Evolutionary conservation across 2,888 invertebrate genomes (phyloP).

Genomic region (Microctonus aethiopoides): DNA sequence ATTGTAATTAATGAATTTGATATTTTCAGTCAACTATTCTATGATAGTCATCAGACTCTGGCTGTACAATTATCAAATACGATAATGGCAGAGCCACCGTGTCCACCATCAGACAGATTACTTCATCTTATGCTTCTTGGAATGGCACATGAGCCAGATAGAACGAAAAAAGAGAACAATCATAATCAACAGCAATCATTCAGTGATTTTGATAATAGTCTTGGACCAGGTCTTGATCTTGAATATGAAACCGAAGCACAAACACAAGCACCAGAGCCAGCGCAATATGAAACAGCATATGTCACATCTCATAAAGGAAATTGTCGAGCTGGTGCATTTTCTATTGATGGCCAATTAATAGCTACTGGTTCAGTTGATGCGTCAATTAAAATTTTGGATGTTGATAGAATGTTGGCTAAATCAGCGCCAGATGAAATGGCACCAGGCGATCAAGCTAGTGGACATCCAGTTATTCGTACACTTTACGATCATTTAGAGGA

Average conservation of each 20-base stretch:
- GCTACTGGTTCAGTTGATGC: constrained; percentile 99
- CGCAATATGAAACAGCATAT: constrained; percentile 97
- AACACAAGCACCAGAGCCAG: constrained; percentile 94
- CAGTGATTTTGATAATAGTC: constrained; percentile 73
- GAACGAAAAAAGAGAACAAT: constrained; percentile 71
- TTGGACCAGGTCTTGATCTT: constrained; percentile 84
- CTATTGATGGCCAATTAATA: constrained; percentile 92
- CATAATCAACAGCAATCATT: constrained; percentile 69
- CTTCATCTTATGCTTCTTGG: constrained; percentile 88
- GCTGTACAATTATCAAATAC: constrained; percentile 86
- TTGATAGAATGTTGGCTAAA: constrained; percentile 98
- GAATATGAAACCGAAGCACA: constrained; percentile 97
- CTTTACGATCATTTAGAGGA: constrained; percentile 98
- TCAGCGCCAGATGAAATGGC: constrained; percentile 93
- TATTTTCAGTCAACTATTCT: constrained; percentile 88
- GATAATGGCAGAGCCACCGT: constrained; percentile 91
- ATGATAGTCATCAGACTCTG: constrained; percentile 96
- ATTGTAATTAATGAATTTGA: constrained; percentile 13
- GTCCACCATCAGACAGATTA: constrained; percentile 94
- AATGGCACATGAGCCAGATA: constrained; percentile 84
- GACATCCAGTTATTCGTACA: constrained; percentile 98
- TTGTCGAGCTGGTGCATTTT: constrained; percentile 96
- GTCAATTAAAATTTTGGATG: constrained; percentile 98
- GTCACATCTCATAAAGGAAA: constrained; percentile 98
- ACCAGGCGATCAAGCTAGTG: constrained; percentile 86